These are phyloP conservation scores for Varecia variegata DNA, from an alignment of 2,797 vertebrate genomes.

Conservation along the genomic window DNA sequence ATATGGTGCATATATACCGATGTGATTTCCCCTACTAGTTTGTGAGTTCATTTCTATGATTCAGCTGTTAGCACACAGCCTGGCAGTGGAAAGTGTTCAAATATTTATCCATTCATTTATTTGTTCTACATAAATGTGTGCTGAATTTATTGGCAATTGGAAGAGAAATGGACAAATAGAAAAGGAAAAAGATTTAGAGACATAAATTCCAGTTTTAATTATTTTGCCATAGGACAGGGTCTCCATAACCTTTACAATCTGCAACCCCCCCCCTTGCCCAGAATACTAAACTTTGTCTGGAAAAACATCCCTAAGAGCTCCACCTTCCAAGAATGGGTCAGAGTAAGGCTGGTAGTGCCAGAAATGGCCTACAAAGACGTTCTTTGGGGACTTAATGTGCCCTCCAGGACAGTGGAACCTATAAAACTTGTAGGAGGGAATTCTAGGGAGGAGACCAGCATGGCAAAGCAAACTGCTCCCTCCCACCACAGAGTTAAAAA, in stretches of 20 bases:
- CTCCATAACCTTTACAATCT: not conserved
- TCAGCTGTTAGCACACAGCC: not conserved
- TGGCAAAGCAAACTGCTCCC: slow-evolving; percentile 36
- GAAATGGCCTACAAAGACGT: slow-evolving; percentile 51
- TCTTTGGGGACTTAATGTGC: slow-evolving; percentile 64
- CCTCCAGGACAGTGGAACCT: slow-evolving; percentile 62
- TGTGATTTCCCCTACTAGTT: not conserved
- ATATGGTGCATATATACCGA: not conserved
- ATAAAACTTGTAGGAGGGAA: slow-evolving; percentile 38
- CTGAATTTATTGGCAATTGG: not conserved
- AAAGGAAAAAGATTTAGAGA: not conserved
- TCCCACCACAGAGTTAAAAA: slow-evolving; percentile 42
- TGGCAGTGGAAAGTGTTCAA: not conserved
- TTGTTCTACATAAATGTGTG: not conserved
- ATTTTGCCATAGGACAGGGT: not conserved
- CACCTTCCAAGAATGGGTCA: slow-evolving; percentile 34
- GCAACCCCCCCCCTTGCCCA: not conserved
- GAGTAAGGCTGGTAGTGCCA: not conserved
- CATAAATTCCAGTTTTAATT: not conserved
- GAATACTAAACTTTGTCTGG: slow-evolving; percentile 43
- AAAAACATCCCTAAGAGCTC: slow-evolving; percentile 13
- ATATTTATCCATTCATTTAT: not conserved
- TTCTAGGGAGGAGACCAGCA: slow-evolving; percentile 43
- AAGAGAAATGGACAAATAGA: not conserved
- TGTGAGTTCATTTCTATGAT: not conserved